Base-by-base conservation (phyloP, 2,888 invertebrate genomes). In the Pyrrhosoma nymphula region DNA sequence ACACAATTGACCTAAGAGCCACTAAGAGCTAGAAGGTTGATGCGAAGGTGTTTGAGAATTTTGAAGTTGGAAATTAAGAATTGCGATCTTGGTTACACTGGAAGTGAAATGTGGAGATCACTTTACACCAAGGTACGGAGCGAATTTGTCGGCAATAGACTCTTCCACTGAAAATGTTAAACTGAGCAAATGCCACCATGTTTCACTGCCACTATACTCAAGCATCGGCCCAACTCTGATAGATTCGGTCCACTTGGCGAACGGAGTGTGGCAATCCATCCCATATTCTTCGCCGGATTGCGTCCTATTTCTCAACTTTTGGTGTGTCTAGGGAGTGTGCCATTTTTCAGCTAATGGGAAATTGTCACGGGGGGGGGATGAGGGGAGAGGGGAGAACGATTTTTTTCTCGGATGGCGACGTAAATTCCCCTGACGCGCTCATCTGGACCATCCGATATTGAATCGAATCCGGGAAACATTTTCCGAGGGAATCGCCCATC, bases 241-340 rank as follows among this genome's bases (percentile, higher is more conserved):
- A 20, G 20, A 60, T 60, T 60, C 60, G 18, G 60, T 14, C 20
- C 60, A 0, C 30, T 16, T 0, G 35, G 35, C 3, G 82, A 82
- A 35, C 30, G 14, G 75, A 30, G 30, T 3, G 12, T 14, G 35
- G 35, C 1, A 82, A 12, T 82, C 82, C 82, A 12, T 16, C 18
- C 69, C 82, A 82, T 82, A 82, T 82, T 82, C 82, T 82, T 82
- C 82, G 10, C 20, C 82, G 82, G 82, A 82, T 82, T 35, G 82
- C 82, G 30, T 8, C 35, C 82, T 35, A 82, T 82, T 82, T 82
- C 82, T 82, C 82, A 82, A 35, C 82, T 82, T 35, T 82, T 8
- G 47, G 47, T 8, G 82, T 14, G 82, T 14, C 2, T 60, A 20
- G 20, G 6, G 12, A 20, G 60, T 2, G 60, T 20, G 60, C 10